These are phyloP conservation scores for Lates japonicus DNA, from an alignment of 2,797 vertebrate species.

Conservation along the genomic window DNA sequence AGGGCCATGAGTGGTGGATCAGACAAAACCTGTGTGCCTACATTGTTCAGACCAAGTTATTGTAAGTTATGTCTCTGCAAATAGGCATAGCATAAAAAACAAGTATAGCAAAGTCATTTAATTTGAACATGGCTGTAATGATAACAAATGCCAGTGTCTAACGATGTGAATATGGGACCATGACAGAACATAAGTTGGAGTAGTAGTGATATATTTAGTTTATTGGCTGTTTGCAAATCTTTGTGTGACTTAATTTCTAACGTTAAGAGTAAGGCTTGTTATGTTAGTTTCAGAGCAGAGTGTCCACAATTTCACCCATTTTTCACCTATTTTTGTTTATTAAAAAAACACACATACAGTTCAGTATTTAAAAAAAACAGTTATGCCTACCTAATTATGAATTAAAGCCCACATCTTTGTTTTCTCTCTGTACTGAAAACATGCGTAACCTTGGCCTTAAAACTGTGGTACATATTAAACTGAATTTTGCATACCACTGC, in stretches of 20 bases:
- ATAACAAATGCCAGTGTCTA: neutral
- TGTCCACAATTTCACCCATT: too few species aligned
- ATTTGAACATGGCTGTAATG: neutral
- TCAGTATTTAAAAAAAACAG: neutral
- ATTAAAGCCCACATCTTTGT: neutral
- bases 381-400: neutral
- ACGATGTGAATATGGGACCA: neutral
- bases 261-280: neutral
- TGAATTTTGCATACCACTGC: neutral
- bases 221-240: neutral
- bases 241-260: neutral
- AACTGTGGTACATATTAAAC: neutral
- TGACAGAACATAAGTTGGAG: neutral
- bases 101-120: neutral
- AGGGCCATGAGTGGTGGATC: neutral
- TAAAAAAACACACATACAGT: neutral
- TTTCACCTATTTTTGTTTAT: too few species aligned
- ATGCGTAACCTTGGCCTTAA: slow-evolving; percentile 6
- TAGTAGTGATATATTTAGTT: too few species aligned
- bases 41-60: neutral
- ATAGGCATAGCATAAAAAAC: neutral
- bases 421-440: neutral
- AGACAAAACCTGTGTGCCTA: neutral
- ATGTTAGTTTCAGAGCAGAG: neutral
- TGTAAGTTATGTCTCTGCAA: neutral